A percentile compares a stretch with the other conserved stretches of the same genome.
Conservation (phyloP, 2,113 vertebrate species). For the Sclerurus mexicanus region DNA sequence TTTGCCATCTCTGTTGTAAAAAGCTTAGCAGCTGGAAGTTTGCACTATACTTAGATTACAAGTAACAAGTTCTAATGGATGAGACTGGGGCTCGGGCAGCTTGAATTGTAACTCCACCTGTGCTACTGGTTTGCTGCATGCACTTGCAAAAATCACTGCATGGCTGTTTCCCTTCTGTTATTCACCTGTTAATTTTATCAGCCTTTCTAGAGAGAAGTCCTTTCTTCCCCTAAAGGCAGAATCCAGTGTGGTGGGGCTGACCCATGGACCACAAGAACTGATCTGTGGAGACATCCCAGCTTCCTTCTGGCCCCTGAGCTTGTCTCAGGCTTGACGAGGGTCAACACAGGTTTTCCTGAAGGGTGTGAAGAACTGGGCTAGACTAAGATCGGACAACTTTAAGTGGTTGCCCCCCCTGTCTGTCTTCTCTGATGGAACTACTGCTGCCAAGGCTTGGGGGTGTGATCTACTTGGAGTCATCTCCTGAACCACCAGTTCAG, state of each 20-base stretch:
- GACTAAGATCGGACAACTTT: not conserved
- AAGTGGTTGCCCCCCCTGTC: not conserved
- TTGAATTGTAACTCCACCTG: slow-evolving; percentile 6
- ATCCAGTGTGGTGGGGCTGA: not conserved
- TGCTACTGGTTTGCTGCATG: not conserved
- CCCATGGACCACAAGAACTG: not conserved
- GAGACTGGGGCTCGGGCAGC: not conserved
- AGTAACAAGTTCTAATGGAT: not conserved
- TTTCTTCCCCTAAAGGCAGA: not conserved
- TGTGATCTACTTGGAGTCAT: not conserved
- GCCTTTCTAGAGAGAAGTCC: not conserved
- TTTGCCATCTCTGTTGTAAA: slow-evolving; percentile 30
- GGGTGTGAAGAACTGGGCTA: not conserved
- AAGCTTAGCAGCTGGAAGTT: slow-evolving; percentile 32
- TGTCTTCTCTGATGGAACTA: not conserved
- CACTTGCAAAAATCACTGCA: not conserved
- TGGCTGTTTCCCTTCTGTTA: not conserved
- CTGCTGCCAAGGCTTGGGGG: not conserved
- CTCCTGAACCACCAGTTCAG: not conserved
- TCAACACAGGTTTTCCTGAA: not conserved
- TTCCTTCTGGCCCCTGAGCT: not conserved
- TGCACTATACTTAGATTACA: not conserved
- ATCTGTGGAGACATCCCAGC: not conserved
- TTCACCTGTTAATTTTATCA: not conserved
- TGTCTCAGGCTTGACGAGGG: not conserved